Base-by-base conservation (phyloP, 2,113 vertebrate species). In the Oreochromis spilurus region DNA sequence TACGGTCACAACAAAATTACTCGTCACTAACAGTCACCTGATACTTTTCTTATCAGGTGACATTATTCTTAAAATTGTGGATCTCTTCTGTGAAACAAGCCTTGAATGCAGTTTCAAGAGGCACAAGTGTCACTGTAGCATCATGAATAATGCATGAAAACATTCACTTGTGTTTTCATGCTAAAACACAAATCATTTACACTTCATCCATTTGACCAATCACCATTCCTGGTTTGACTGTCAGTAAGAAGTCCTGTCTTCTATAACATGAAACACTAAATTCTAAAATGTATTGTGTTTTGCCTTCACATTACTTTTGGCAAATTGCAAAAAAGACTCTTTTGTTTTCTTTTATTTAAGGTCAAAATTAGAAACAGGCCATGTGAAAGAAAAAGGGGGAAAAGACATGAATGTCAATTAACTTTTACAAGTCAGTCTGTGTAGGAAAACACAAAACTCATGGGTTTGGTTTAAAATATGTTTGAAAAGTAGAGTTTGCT, bases 61-160 rank as follows among this genome's bases (percentile, higher is more conserved):
- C 13, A 26, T 70, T 48, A 48, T 48, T 81, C 7, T 38, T 31
- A 10, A 45, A 81, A 53, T 26, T 62, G 13, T 79, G 16, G 9
- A 53, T 38, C 29, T 75, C 52, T 54, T 60, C 82, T 65, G 57
- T 82, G 48, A 79, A 87, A 65, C 2, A 50, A 80, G 40, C 40
- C 1, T 13, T 52, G 43, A 84, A 12, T 67, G 78, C 54, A 40
- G 3, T 31, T 38, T 60, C 26, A 53, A 57, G 67, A 90, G 48
- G 45, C 58, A 16, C 79, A 57, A 36, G 13, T 79, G 79, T 48
- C n/a, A 29, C 6, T 26, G 50, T 17, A 21, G 83, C 54, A 79
- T 29, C 79, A 83, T 87, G 84, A 90, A 90, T 91, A 88, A 92
- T 92, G 62, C 34, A 94, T 89, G 40, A 45, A 36, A 21, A 38